Evolutionary conservation across 1,140 invertebrate species (phyloP), one percentile per base, ranked within the genome.

Genomic region (Lutraria rhynchaena): DNA sequence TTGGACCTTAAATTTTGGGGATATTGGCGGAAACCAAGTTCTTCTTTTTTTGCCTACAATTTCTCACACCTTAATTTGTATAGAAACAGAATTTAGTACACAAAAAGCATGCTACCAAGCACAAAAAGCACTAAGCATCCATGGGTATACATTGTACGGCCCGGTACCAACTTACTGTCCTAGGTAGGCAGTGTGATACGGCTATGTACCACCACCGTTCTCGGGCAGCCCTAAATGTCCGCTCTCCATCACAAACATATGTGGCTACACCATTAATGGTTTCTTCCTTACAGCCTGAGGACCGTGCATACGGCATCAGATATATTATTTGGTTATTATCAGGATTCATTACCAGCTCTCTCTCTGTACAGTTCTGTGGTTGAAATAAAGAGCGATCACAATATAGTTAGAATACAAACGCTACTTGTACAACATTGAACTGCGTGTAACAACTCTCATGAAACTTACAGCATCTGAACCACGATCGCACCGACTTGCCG

Each of bases 171-270:
- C 73, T 75, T 75, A 75, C 73, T 49, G 63, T 70, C 44, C 31
- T 57, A 82, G 27, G 82, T 78, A 29, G 73, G 80, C 90, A 91
- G 35, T 88, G 87, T 29, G 85, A 82, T 3, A 89, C 70, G n/a
- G 89, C 90, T n/a, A 91, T 75, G 81, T 88, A 91, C 90, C 90
- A 91, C 90, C 90, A 91, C 29, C 90, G 65, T 55, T 90, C 89
- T 27, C 90, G 69, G 55, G 84, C 81, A 19, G 89, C 88, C 5
- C 87, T 86, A 74, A 88, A 88, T n/a, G 63, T 80, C 61, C 86
- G 31, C 9, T 41, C 57, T n/a, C 82, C 81, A 17, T 53, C 51
- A 53, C 86, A 87, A 33, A 44, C 3, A 78, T 80, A 87, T 29
- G 65, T 82, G 11, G 53, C 24, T 27, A 53, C 31, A 27, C 82